Conservation (phyloP, 53 echinoderm and acorn worm species). For the Astropecten irregularis region DNA sequence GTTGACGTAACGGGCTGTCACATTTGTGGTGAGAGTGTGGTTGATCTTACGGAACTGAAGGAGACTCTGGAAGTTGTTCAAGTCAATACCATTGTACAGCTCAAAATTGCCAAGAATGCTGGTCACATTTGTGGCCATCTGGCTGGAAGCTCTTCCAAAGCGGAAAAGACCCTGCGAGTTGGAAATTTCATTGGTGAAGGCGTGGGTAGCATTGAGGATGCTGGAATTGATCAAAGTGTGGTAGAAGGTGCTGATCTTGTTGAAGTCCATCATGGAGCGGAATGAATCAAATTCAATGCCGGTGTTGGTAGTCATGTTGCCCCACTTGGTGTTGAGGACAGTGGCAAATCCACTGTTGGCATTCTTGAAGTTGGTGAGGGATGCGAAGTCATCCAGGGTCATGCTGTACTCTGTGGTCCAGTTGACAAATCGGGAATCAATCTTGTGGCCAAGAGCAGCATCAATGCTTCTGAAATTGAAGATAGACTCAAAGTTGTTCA, state of each 20-base stretch:
- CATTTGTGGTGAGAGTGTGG: constrained; percentile 23
- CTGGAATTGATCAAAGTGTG: constrained; percentile 44
- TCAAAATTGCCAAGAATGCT: constrained; percentile 26
- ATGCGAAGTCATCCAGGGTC: constrained; percentile 20
- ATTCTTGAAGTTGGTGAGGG: constrained; percentile 23
- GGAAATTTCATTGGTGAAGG: constrained; percentile 24
- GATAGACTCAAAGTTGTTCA: constrained; percentile 3
- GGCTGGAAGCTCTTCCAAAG: constrained; percentile 41
- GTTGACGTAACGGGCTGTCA: constrained; percentile 38
- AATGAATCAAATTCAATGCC: constrained; percentile 42
- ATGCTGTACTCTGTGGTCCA: constrained; percentile 34
- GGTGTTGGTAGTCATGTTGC: constrained; percentile 47
- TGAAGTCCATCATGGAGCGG: constrained; percentile 51
- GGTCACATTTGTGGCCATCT: constrained; percentile 32
- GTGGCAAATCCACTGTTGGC: constrained; percentile 47
- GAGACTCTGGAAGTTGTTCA: constrained; percentile 58
- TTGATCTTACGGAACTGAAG: constrained; percentile 38
- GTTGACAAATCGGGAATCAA: constrained; percentile 58
- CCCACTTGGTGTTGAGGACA: constrained; percentile 30
- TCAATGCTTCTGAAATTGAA: constrained; percentile 42
- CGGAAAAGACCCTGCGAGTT: constrained; percentile 38
- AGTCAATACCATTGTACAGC: constrained; percentile 27
- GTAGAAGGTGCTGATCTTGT: constrained; percentile 36
- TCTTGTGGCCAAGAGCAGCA: constrained; percentile 38
- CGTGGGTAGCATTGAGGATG: constrained; percentile 54